These are phyloP conservation scores for Caenorhabditis virilis DNA, from an alignment of 2,888 invertebrate species.

Conservation along the genomic window DNA sequence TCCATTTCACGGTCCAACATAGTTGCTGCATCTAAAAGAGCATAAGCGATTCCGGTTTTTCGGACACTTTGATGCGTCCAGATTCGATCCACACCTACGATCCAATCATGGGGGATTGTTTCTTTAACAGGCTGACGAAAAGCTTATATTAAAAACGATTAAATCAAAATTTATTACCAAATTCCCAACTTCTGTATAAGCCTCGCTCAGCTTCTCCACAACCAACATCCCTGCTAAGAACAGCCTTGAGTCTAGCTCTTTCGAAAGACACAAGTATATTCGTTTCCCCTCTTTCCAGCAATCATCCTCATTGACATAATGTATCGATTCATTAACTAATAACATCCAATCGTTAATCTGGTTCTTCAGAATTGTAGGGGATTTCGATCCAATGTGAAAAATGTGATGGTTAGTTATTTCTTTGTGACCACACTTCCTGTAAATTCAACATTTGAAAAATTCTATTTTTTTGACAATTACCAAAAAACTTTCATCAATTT, in stretches of 20 bases:
- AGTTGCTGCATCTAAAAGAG: slow-evolving; percentile 23
- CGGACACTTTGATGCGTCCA: slow-evolving; percentile 14
- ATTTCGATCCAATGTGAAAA: neutral
- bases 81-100: slow-evolving; percentile 28
- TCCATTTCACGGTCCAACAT: slow-evolving; percentile 12
- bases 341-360: slow-evolving; percentile 7
- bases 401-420: neutral
- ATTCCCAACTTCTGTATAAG: slow-evolving; percentile 3
- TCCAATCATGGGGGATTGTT: slow-evolving; percentile 17
- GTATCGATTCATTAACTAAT: slow-evolving; percentile 13
- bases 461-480: too few species aligned
- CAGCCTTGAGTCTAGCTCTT: neutral
- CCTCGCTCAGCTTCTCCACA: slow-evolving; percentile 9
- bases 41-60: slow-evolving; percentile 1
- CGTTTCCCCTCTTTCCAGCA: slow-evolving; percentile 10
- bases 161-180: neutral
- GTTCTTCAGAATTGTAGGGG: slow-evolving; percentile 4
- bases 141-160: neutral
- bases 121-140: neutral
- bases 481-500: neutral
- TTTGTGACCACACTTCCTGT: neutral
- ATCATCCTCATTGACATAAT: slow-evolving; percentile 5
- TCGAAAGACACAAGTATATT: slow-evolving; percentile 3
- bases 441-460: neutral
- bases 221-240: slow-evolving; percentile 14